A percentile compares a stretch with the other conserved stretches of the same genome.
Conservation (phyloP, 2,888 invertebrate species). For the Corythucha ciliata region DNA sequence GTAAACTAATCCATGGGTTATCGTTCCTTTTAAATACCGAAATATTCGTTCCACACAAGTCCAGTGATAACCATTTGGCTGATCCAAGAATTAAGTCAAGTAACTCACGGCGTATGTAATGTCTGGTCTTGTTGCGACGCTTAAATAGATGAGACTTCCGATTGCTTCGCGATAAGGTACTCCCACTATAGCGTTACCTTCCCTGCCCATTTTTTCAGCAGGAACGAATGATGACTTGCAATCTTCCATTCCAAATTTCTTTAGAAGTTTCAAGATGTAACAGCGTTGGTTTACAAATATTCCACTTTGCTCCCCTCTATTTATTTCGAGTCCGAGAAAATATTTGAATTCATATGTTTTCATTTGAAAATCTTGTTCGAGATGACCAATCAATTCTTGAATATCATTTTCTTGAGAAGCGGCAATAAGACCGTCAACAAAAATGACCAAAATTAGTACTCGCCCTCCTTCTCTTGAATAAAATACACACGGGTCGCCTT, state of each 20-base stretch:
- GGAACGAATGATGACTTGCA: constrained; percentile 13
- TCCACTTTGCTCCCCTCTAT: constrained; percentile 9
- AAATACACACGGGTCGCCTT: constrained; percentile 8
- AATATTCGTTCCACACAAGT: background rate
- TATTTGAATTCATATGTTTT: constrained; percentile 22
- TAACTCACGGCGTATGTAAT: constrained; percentile 22
- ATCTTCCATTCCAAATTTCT: constrained; percentile 20
- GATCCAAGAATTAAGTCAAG: constrained; percentile 12
- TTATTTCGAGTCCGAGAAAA: constrained; percentile 33
- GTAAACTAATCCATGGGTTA: background rate
- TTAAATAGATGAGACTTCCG: constrained; percentile 18
- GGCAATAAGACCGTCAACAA: constrained; percentile 39
- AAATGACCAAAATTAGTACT: constrained; percentile 35
- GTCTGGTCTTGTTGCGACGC: constrained; percentile 19
- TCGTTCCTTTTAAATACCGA: background rate
- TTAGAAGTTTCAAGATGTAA: constrained; percentile 19
- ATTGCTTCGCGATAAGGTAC: constrained; percentile 18
- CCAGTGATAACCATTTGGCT: background rate
- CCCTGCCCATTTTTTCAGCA: too few relatives aligned
- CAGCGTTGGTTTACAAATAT: constrained; percentile 16
- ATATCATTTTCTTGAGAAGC: too few relatives aligned
- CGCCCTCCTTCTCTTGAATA: constrained; percentile 31
- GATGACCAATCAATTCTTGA: too few relatives aligned
- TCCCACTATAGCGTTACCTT: background rate
- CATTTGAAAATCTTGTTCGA: constrained; percentile 25